Conservation (phyloP, 2,113 vertebrate species). For the Oenanthe oenanthe region DNA sequence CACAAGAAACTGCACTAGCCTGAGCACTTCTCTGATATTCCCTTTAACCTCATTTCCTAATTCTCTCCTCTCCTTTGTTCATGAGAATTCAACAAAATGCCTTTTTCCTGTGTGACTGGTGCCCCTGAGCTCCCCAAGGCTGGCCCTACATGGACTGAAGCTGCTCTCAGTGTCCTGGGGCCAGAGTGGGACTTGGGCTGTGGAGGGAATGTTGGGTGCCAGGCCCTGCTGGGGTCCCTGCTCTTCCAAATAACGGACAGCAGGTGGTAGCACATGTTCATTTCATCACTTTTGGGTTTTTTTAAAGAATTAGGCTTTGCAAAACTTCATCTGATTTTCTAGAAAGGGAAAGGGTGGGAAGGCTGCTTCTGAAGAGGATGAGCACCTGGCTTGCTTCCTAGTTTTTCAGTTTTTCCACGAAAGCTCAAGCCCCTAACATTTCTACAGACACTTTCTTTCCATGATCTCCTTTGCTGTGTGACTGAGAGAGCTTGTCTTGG, state of each 20-base stretch:
- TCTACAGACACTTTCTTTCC: not conserved
- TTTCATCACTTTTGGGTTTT: not conserved
- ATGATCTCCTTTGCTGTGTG: fast-evolving
- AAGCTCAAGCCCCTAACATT: not conserved
- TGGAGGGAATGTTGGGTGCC: fast-evolving
- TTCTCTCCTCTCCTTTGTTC: not conserved
- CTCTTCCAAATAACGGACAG: constrained; percentile 27
- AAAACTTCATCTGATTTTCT: not conserved
- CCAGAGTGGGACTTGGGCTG: not conserved
- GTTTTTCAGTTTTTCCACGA: not conserved
- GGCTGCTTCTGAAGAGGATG: not conserved
- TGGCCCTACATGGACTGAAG: not conserved
- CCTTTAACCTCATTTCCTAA: not conserved
- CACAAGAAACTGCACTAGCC: not conserved
- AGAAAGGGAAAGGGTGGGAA: not conserved
- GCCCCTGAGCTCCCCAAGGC: not conserved
- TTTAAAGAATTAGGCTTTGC: not conserved
- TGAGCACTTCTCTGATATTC: not conserved
- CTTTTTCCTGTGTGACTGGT: not conserved
- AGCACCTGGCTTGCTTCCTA: not conserved
- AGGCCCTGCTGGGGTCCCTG: not conserved
- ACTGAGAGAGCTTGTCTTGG: not conserved
- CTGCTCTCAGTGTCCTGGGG: not conserved
- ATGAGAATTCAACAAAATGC: not conserved
- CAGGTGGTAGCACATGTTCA: constrained; percentile 63